These are phyloP conservation scores for Ctenicera cuprea DNA, from an alignment of 2,888 invertebrate species.

Conservation along the genomic window DNA sequence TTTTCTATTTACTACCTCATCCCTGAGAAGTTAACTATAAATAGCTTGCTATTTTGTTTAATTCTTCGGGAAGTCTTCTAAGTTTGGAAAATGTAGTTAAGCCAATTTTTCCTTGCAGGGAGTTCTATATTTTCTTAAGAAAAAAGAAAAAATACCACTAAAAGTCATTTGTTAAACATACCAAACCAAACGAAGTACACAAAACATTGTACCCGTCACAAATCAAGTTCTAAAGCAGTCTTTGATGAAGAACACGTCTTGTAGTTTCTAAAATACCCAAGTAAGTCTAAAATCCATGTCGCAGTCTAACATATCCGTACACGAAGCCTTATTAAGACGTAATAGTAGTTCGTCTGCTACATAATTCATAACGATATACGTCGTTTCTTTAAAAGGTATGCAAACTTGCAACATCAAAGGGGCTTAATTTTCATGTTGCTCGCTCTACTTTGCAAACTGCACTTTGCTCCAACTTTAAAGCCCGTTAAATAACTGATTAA, in stretches of 20 bases:
- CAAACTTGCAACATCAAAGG: constrained; percentile 47
- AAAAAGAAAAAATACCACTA: no score
- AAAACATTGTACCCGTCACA: no score
- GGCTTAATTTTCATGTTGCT: constrained; percentile 38
- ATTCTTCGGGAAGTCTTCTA: no score
- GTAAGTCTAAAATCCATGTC: constrained; percentile 21
- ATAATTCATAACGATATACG: constrained; percentile 42
- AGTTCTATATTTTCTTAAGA: no score
- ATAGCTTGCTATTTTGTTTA: no score
- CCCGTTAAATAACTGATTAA: constrained; percentile 39
- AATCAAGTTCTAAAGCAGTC: background rate
- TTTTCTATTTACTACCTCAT: no score
- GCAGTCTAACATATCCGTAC: constrained; percentile 5
- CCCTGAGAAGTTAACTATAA: no score
- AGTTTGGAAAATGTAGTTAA: no score
- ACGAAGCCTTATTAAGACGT: constrained; percentile 27
- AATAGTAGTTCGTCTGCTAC: constrained; percentile 34
- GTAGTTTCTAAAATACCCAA: constrained; percentile 18
- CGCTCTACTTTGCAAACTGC: constrained; percentile 24
- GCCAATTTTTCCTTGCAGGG: no score
- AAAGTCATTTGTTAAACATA: no score
- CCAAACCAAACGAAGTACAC: no score
- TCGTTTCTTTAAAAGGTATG: constrained; percentile 38
- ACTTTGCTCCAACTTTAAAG: constrained; percentile 33
- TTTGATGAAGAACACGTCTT: constrained; percentile 1